These are phyloP conservation scores for Schizopygopsis pylzovi DNA, from an alignment of 2,797 vertebrate species.

Conservation along the genomic window DNA sequence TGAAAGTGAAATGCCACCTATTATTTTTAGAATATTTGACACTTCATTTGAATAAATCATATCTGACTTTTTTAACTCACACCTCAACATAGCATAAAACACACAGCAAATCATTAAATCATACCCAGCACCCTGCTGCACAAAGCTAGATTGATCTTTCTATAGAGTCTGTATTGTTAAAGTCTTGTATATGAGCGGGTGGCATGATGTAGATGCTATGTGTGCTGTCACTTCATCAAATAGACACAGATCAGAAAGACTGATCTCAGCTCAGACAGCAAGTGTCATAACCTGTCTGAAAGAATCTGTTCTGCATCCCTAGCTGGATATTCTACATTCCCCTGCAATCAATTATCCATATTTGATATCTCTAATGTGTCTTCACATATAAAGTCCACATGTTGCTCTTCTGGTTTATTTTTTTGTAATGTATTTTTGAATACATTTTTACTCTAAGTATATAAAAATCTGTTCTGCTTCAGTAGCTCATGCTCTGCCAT, in stretches of 20 bases:
- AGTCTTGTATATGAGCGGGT: conserved; percentile 47
- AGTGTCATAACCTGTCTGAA: conserved; percentile 59
- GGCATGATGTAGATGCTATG: conserved; percentile 43
- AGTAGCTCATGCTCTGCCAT: conserved; percentile 17
- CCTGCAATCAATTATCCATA: conserved; percentile 16
- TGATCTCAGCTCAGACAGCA: conserved; percentile 53
- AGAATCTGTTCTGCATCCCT: conserved; percentile 40
- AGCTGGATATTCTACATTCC: conserved; percentile 18
- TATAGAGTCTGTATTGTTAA: conserved; percentile 41
- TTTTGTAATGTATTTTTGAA: background rate
- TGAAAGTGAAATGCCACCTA: background rate
- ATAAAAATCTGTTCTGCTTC: conserved; percentile 1
- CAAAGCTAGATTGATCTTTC: conserved; percentile 39
- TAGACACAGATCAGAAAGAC: conserved; percentile 49
- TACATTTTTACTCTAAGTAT: background rate
- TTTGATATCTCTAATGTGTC: conserved; percentile 25
- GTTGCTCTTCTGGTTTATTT: background rate
- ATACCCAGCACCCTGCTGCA: background rate
- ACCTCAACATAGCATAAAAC: conserved; percentile 13
- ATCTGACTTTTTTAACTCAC: conserved; percentile 24
- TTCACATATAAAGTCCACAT: background rate
- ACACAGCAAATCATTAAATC: conserved; percentile 15
- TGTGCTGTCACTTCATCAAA: conserved; percentile 56
- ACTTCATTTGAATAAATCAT: conserved; percentile 27
- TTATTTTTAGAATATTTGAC: conserved; percentile 30